These are phyloP conservation scores for Lepeophtheirus salmonis DNA, from an alignment of 1,140 invertebrate genomes.

Conservation along the genomic window DNA sequence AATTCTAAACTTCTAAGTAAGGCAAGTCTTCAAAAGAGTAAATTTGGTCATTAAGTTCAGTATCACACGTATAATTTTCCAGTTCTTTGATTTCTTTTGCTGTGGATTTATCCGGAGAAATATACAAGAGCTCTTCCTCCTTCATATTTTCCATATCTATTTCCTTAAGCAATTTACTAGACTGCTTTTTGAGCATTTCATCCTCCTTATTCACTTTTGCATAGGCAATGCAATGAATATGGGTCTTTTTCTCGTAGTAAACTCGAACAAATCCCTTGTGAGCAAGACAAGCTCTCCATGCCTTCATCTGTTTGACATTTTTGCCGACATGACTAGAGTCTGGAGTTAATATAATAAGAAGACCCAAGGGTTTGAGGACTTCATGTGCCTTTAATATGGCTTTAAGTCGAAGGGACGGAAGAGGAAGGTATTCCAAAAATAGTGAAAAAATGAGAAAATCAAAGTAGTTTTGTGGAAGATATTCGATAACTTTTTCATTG, in stretches of 20 bases:
- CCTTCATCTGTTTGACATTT: not conserved
- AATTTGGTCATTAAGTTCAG: not conserved
- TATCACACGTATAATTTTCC: not conserved
- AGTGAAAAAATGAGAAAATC: constrained; percentile 1
- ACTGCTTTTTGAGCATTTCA: not conserved
- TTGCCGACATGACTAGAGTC: constrained; percentile 10
- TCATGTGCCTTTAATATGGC: not conserved
- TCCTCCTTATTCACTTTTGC: not conserved
- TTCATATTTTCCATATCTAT: not conserved
- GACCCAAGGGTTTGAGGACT: not conserved
- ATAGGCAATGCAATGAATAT: not conserved
- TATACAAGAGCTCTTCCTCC: not conserved
- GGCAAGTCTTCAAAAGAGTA: not conserved
- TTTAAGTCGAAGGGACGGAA: not conserved
- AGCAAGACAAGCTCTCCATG: not conserved
- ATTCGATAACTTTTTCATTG: not conserved
- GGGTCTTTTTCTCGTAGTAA: not conserved
- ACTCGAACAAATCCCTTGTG: constrained; percentile 1
- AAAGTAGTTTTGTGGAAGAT: constrained; percentile 2
- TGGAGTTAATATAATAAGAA: constrained; percentile 9
- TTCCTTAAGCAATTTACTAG: not conserved
- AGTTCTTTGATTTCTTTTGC: not conserved
- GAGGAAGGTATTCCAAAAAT: constrained; percentile 11
- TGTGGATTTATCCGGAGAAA: not conserved
- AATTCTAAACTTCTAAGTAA: not conserved